A percentile compares a stretch with the other conserved stretches of the same genome.
These are phyloP conservation scores for Drosophila willistoni DNA, from an alignment of 1,140 invertebrate species.

Conservation along the genomic window DNA sequence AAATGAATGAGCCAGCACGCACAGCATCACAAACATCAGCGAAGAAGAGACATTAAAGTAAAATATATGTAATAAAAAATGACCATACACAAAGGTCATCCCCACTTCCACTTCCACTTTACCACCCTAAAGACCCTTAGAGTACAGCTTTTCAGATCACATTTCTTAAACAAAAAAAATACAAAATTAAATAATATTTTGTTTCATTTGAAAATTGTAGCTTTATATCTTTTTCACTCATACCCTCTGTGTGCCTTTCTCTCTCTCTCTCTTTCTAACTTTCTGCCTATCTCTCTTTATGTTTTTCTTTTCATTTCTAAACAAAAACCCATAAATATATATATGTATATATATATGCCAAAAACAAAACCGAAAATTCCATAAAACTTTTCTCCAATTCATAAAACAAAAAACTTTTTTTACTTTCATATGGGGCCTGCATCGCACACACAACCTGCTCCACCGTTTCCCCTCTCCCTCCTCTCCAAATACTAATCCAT, in stretches of 20 bases:
- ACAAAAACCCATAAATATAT: conserved; percentile 33
- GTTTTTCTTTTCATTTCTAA: conserved; percentile 10
- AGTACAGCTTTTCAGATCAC: not conserved
- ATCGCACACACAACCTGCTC: not conserved
- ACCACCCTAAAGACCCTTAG: not conserved
- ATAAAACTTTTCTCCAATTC: conserved; percentile 56
- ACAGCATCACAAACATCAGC: not conserved
- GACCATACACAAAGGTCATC: not conserved
- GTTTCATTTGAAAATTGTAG: conserved; percentile 1
- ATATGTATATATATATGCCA: conserved; percentile 27
- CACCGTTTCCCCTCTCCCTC: too few species aligned
- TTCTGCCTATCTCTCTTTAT: not conserved
- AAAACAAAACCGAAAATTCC: conserved; percentile 42
- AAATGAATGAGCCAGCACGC: conserved; percentile 53
- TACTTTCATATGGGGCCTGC: conserved; percentile 37
- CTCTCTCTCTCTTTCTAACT: not conserved
- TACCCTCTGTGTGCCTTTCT: not conserved
- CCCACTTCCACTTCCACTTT: not conserved
- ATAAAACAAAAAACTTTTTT: conserved; percentile 44
- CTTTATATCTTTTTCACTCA: not conserved
- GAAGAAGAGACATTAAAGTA: conserved; percentile 51
- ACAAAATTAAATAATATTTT: conserved; percentile 23
- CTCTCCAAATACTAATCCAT: too few species aligned
- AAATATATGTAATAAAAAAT: conserved; percentile 68
- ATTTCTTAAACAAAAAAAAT: conserved; percentile 7